These are phyloP conservation scores for Fabriciana adippe DNA, from an alignment of 2,888 invertebrate genomes.

Conservation along the genomic window DNA sequence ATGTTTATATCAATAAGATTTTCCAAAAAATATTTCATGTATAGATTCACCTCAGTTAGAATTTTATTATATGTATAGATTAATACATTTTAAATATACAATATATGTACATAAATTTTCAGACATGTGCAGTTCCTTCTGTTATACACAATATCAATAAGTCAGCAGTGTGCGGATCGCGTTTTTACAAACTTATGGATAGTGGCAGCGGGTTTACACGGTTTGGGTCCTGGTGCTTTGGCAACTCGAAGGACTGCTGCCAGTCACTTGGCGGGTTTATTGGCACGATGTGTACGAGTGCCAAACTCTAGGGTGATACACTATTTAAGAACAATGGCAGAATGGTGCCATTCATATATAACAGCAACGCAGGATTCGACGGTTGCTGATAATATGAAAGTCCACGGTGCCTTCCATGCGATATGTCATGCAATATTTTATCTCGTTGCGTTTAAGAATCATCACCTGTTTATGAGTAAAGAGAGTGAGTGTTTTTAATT, in stretches of 20 bases:
- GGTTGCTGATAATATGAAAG: constrained; percentile 70
- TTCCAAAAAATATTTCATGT: too few relatives aligned
- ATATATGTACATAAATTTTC: constrained; percentile 42
- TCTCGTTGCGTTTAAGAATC: constrained; percentile 93
- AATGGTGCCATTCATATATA: constrained; percentile 94
- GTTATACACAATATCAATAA: constrained; percentile 75
- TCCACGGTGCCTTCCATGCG: constrained; percentile 94
- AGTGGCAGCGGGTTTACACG: constrained; percentile 67
- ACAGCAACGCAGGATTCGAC: constrained; percentile 83
- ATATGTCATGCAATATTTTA: constrained; percentile 97
- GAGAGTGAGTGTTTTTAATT: constrained; percentile 84
- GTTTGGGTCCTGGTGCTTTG: constrained; percentile 62
- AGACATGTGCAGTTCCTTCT: constrained; percentile 78
- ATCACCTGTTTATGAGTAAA: constrained; percentile 88
- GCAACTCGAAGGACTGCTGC: constrained; percentile 69
- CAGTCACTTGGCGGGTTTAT: constrained; percentile 69
- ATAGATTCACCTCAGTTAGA: too few relatives aligned
- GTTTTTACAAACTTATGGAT: constrained; percentile 67
- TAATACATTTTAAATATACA: too few relatives aligned
- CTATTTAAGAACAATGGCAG: constrained; percentile 83
- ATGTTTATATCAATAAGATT: too few relatives aligned
- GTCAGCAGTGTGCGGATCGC: constrained; percentile 70
- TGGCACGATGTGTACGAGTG: constrained; percentile 70
- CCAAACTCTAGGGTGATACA: constrained; percentile 65
- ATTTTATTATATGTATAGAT: too few relatives aligned